Conservation (phyloP, 2,888 invertebrate genomes). For the Anoncus sp. region DNA sequence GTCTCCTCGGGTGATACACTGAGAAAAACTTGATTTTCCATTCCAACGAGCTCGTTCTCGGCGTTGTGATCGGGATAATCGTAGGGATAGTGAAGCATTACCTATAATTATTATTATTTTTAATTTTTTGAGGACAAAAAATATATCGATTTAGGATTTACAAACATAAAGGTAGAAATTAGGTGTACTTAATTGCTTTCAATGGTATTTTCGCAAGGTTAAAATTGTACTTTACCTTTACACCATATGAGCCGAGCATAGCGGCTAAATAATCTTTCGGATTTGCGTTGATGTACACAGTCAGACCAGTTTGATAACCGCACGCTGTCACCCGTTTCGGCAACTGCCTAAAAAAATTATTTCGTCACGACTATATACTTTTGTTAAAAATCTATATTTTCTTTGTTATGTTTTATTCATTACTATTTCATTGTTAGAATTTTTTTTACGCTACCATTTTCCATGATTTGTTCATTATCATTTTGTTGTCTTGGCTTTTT, state of each 20-base stretch:
- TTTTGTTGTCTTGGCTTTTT: neutral
- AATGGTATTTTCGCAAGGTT: too few relatives aligned
- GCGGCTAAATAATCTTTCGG: conserved; percentile 87
- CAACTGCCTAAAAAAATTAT: conserved; percentile 64
- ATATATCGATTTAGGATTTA: neutral
- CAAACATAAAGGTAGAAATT: neutral
- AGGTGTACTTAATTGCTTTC: too few relatives aligned
- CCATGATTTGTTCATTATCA: too few relatives aligned
- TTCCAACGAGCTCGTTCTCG: conserved; percentile 85
- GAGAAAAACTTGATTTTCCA: conserved; percentile 86
- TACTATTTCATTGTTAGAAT: too few relatives aligned
- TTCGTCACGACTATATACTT: neutral
- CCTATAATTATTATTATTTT: conserved; percentile 83
- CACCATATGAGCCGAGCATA: conserved; percentile 86
- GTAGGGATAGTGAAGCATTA: conserved; percentile 87
- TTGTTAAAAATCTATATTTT: too few relatives aligned
- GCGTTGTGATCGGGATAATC: conserved; percentile 87
- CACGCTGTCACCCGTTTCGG: conserved; percentile 88
- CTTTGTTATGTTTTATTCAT: too few relatives aligned
- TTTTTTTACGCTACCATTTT: too few relatives aligned
- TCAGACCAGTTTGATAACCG: conserved; percentile 88
- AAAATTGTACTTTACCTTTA: conserved; percentile 83
- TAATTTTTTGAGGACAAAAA: neutral
- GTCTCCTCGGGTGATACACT: conserved; percentile 87
- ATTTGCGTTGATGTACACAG: conserved; percentile 85